Base-by-base conservation (phyloP, 2,797 vertebrate genomes). In the Sparidentex hasta region DNA sequence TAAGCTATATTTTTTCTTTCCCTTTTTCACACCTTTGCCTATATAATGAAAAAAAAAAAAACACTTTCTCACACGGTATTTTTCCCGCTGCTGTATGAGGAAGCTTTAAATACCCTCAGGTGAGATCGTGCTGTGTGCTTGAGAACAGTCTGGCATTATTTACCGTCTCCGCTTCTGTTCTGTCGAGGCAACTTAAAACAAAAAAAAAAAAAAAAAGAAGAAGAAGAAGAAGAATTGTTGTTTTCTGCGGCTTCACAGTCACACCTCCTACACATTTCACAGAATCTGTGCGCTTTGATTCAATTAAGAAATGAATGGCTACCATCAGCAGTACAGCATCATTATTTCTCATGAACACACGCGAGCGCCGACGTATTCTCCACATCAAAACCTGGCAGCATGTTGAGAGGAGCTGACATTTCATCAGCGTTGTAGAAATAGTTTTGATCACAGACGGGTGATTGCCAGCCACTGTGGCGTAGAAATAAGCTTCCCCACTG, bases 181-280 rank as follows among this genome's bases (percentile, higher is more conserved):
- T 68, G 38, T 59, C 47, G 33, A 41, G 64, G 61, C 54, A 52
- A 1, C 56, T 52, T 46, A 44, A 25, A 69, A 74, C 59, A 54
- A 58, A 65, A 52, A 50, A 8, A 20, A 56, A 20, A 11, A n/a
- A n/a, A n/a, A n/a, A n/a, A n/a, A n/a, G n/a, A n/a, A n/a, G n/a
- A n/a, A n/a, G n/a, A n/a, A n/a, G n/a, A n/a, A n/a, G n/a, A 71
- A 50, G 11, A 65, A 62, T 62, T 70, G 71, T 57, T 81, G 61
- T 74, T 80, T 71, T 80, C 57, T 71, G 12, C 47, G 64, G 58
- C 46, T 76, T 76, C 70, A 67, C 7, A 61, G 44, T 89, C 73
- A 76, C 92, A 90, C 88, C 82, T 85, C 89, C 85, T 72, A 74
- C 82, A 56, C 65, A 44, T 71, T 80, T 88, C 76, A 84, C 82